These are phyloP conservation scores for honey bee (Apis mellifera) DNA, from an alignment of 1,140 invertebrate species.

Conservation along the genomic window DNA sequence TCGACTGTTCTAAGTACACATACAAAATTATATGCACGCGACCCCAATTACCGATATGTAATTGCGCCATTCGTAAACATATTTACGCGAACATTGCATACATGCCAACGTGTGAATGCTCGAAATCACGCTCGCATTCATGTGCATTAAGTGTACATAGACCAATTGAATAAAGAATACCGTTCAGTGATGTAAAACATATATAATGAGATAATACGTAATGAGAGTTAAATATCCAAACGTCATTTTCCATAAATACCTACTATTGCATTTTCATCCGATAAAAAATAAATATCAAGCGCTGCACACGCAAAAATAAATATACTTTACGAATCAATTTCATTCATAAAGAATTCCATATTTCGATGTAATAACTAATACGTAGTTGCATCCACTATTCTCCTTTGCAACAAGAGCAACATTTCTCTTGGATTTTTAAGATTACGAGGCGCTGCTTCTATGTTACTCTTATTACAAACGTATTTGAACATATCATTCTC, in stretches of 20 bases:
- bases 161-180: background rate
- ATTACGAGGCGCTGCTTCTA: background rate
- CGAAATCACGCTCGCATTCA: background rate
- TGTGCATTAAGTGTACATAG: background rate
- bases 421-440: too few relatives aligned
- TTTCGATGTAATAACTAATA: background rate
- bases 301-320: background rate
- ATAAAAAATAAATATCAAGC: too few relatives aligned
- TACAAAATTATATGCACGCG: slow-evolving; percentile 12
- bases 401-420: background rate
- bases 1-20: slow-evolving; percentile 20
- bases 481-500: background rate
- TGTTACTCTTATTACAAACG: background rate
- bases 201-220: too few relatives aligned
- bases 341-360: background rate
- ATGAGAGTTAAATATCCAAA: background rate
- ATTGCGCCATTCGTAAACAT: background rate
- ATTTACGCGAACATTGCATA: background rate
- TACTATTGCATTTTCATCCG: background rate
- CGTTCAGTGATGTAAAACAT: background rate
- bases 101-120: background rate
- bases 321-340: background rate
- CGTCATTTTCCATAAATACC: too few relatives aligned
- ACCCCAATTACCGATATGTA: slow-evolving; percentile 18
- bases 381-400: background rate